Base-by-base conservation (phyloP, 2,888 invertebrate species). In the Hesperia comma region DNA sequence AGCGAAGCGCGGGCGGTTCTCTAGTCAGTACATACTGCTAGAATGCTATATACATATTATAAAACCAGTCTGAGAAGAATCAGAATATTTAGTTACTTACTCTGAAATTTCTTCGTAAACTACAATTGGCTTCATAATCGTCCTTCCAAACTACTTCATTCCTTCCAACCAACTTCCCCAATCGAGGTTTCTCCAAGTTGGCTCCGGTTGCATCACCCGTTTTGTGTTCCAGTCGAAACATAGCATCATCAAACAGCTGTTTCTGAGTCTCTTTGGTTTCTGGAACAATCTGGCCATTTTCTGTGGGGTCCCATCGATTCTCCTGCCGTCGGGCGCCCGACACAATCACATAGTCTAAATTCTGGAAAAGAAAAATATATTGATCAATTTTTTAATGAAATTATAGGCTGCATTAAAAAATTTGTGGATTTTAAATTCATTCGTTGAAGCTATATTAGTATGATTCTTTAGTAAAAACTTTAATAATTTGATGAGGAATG, bases 141-240 rank as follows among this genome's bases (percentile, higher is more conserved):
- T 99, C 99, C 77, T 96, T 96, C 97, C 98, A 98, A 0, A 96
- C 94, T 57, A 94, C 94, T 77, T 97, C 96, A 78, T 97, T 96
- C 64, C 96, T 93, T 26, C 96, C 95, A 73, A 96, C 96, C 4
- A 99, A 92, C 74, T 94, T 94, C 10, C 95, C 95, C 0, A 99
- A 87, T 12, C 95, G 86, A 0, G 97, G 96, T 74, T 96, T 95
- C 0, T 95, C 94, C 69, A 93, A 93, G 75, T 95, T 95, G 0
- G 96, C 95, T 15, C 93, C 90, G 75, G 94, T 94, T 69, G 94
- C 93, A 86, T 99, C 99, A 60, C 96, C 95, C 0, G 95, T 95
- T 61, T 96, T 96, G 86, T 99, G 99, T 82, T 99, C 99, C 73
- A 99, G 90, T 83, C 97, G 98, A 85, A 96, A 99, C 99, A 99